Base-by-base conservation (phyloP, 1,140 invertebrate genomes). In the Radopholus similis region DNA sequence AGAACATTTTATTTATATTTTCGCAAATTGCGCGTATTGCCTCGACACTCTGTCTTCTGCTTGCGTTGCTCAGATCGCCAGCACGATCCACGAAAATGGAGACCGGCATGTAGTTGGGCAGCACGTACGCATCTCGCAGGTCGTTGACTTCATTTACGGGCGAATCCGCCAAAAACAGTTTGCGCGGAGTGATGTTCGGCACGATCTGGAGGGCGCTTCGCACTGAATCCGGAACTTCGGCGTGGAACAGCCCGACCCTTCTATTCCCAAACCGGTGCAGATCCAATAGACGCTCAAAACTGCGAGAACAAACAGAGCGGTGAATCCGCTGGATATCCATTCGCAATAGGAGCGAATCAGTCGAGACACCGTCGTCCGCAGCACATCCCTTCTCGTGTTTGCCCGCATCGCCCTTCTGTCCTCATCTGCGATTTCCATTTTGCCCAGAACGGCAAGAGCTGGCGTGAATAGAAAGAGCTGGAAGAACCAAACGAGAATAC, bases 51-150 rank as follows among this genome's bases (percentile, higher is more conserved):
- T 40, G 9, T 13, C 60, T 44, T 53, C 65, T 47, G 13, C 34
- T 30, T 13, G 72, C 73, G 34, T 71, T 23, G 8, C 59, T 57
- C 6, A 78, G 51, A 55, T 78, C 62, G 28, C 74, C 72, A 1
- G 70, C 75, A 62, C 74, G 71, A 23, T 77, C 53, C 4, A 78
- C 60, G 60, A 78, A 79, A 18, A 78, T 64, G 58, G 60, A 64
- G 11, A 77, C 64, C 2, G 71, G 57, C 8, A 73, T 77, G 55
- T 78, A 78, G 54, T 72, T 74, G 11, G 75, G 77, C 30, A 71
- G 40, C 42, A 78, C 68, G 47, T 77, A 78, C 3, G 57, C 35
- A 42, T 77, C 76, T 26, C 77, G 18, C 40, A 77, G 54, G 38
- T 51, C 42, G 37, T 79, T 60, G 60, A 66, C 74, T 13, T 77